These are phyloP conservation scores for Nemotelus nigrinus DNA, from an alignment of 2,888 invertebrate genomes.

Conservation along the genomic window DNA sequence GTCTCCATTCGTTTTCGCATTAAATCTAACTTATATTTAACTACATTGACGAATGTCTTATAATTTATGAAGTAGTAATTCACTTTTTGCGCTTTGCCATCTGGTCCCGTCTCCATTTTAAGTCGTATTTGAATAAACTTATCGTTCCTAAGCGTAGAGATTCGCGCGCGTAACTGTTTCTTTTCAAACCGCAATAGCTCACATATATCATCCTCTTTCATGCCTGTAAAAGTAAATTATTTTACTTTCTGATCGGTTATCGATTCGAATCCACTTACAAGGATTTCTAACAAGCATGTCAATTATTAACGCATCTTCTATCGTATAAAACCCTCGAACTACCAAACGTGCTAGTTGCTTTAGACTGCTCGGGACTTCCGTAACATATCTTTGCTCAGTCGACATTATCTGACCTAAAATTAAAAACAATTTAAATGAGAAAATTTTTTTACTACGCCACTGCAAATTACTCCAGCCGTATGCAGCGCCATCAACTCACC, in stretches of 20 bases:
- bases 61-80: conserved; percentile 98
- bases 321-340: conserved; percentile 91
- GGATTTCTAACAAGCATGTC: conserved; percentile 96
- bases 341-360: conserved; percentile 92
- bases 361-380: conserved; percentile 92
- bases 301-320: conserved; percentile 93
- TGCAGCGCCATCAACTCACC: conserved; percentile 41
- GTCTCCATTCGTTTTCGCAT: conserved; percentile 96
- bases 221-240: conserved; percentile 66
- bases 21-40: conserved; percentile 95
- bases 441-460: conserved; percentile 17
- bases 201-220: conserved; percentile 91
- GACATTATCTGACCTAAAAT: conserved; percentile 29
- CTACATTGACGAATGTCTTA: conserved; percentile 95
- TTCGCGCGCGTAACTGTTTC: conserved; percentile 89
- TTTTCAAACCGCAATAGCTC: conserved; percentile 93
- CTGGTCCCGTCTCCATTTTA: conserved; percentile 93
- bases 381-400: conserved; percentile 80
- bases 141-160: conserved; percentile 87
- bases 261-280: conserved; percentile 68
- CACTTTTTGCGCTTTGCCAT: conserved; percentile 94
- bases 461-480: conserved; percentile 6
- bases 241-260: neutral
- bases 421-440: neutral
- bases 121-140: conserved; percentile 92